Evolutionary conservation across 1,140 invertebrate genomes (phyloP).

Genomic region (Asbolus verrucosus): DNA sequence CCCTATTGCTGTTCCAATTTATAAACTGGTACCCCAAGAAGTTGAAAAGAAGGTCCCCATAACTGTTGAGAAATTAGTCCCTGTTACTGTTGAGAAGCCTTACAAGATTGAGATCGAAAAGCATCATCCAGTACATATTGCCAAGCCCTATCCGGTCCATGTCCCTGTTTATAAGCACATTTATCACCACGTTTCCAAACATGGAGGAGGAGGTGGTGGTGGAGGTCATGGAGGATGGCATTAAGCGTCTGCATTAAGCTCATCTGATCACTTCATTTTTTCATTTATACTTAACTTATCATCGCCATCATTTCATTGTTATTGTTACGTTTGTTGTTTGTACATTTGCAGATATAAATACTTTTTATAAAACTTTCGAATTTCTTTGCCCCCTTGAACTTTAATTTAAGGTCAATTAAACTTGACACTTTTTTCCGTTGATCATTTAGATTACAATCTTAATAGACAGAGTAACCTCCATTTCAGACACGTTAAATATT

Average conservation of each 20-base stretch:
- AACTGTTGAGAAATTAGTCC: conserved; percentile 78
- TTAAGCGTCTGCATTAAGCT: conserved; percentile 44
- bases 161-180: conserved; percentile 84
- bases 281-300: conserved; percentile 28
- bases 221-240: conserved; percentile 47
- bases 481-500: too few species aligned
- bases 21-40: conserved; percentile 72
- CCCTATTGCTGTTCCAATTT: conserved; percentile 77
- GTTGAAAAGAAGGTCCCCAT: conserved; percentile 80
- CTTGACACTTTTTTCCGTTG: too few species aligned
- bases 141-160: conserved; percentile 79
- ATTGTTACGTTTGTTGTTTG: conserved; percentile 24
- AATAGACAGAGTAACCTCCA: too few species aligned
- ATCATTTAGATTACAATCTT: too few species aligned
- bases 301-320: conserved; percentile 26
- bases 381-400: background rate
- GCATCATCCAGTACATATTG: conserved; percentile 77
- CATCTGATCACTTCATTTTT: conserved; percentile 22
- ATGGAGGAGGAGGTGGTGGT: conserved; percentile 32
- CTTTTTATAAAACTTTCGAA: conserved; percentile 4
- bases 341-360: conserved; percentile 8
- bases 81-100: conserved; percentile 79
- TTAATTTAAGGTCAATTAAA: too few species aligned
- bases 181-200: conserved; percentile 65
- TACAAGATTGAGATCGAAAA: conserved; percentile 81